phyloP scores from a whole-genome alignment of 2,113 vertebrate genomes.

The Chlamydotis undulata region DNA sequence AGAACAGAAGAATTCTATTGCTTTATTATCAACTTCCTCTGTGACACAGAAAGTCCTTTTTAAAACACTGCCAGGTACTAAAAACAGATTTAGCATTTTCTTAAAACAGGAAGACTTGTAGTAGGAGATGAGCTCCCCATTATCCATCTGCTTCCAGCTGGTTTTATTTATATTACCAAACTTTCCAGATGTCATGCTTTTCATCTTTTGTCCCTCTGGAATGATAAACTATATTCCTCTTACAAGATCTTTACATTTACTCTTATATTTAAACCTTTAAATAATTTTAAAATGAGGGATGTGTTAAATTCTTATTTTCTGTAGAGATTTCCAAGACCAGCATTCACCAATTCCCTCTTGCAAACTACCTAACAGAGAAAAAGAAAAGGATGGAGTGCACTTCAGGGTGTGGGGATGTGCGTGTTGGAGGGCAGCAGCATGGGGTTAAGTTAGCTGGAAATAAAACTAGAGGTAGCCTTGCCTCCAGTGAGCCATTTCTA shows the following conservation, averaged over 20 bases:
- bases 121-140: constrained; percentile 55
- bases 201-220: constrained; percentile 16
- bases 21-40: constrained; percentile 36
- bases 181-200: constrained; percentile 59
- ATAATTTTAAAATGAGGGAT: not conserved
- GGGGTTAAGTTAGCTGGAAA: constrained; percentile 22
- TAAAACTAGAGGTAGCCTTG: constrained; percentile 4
- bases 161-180: constrained; percentile 44
- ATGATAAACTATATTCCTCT: not conserved
- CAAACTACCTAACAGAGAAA: not conserved
- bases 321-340: not conserved
- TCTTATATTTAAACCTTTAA: not conserved
- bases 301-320: not conserved
- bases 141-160: constrained; percentile 69
- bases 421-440: not conserved
- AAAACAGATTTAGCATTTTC: constrained; percentile 14
- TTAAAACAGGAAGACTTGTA: constrained; percentile 43
- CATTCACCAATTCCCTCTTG: not conserved
- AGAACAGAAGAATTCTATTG: not conserved
- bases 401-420: not conserved
- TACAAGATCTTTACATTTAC: constrained; percentile 32
- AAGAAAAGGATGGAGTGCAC: not conserved
- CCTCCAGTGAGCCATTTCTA: constrained; percentile 24
- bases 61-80: constrained; percentile 32
- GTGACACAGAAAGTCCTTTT: not conserved